These are phyloP conservation scores for Botia kubotai DNA, from an alignment of 2,797 vertebrate genomes.

Conservation along the genomic window DNA sequence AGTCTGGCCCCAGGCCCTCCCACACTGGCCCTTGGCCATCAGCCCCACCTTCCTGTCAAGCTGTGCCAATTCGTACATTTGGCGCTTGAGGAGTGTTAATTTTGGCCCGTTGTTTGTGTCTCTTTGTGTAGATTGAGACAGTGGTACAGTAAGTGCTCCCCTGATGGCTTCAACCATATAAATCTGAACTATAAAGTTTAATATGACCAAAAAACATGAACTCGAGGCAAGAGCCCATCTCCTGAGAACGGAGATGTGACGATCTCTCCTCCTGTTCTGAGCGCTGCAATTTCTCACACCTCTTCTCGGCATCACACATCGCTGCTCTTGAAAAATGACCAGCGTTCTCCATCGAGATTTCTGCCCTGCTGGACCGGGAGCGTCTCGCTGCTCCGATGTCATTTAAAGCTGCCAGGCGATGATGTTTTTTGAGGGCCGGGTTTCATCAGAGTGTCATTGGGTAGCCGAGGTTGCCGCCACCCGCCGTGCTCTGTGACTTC, in stretches of 20 bases:
- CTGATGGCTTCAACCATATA: constrained; percentile 18
- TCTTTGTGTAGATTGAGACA: constrained; percentile 2
- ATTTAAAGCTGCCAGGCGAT: constrained; percentile 49
- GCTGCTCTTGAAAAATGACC: constrained; percentile 50
- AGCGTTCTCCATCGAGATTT: constrained; percentile 8
- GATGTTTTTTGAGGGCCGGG: constrained; percentile 22
- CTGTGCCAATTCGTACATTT: not conserved
- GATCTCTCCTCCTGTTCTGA: constrained; percentile 17
- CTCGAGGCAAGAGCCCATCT: constrained; percentile 30
- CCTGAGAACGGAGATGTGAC: not conserved
- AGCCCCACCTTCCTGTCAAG: not conserved
- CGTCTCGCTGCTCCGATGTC: constrained; percentile 55
- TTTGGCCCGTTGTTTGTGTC: not conserved
- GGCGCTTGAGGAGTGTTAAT: not conserved
- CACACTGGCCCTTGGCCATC: not conserved
- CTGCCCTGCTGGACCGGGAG: constrained; percentile 43
- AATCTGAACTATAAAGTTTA: constrained; percentile 1
- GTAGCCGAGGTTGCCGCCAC: constrained; percentile 33
- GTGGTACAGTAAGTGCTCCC: not conserved
- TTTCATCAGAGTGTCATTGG: constrained; percentile 38
- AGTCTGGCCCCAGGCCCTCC: not conserved
- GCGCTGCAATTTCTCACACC: constrained; percentile 44
- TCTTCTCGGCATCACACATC: constrained; percentile 30
- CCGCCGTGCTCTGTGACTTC: constrained; percentile 38
- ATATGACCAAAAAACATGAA: constrained; percentile 11